Percentiles rank a stretch among this genome's conserved stretches.
Evolutionary conservation across 2,888 invertebrate genomes (phyloP).

Genomic region (Lacanobia oleracea): DNA sequence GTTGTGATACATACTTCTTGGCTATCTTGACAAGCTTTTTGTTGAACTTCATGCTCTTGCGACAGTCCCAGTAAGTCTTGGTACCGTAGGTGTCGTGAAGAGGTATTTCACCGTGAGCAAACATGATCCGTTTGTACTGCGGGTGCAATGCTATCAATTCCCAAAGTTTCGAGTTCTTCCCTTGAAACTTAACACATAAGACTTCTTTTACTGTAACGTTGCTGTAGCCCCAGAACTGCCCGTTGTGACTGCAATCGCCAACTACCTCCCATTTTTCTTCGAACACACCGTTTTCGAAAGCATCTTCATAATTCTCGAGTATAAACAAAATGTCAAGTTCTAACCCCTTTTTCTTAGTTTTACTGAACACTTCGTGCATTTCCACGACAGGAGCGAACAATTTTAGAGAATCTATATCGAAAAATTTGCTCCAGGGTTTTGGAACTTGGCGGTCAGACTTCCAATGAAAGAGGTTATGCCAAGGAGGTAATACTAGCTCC

Average conservation of each 20-base stretch:
- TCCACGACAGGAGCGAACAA: constrained; percentile 96
- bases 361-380: constrained; percentile 93
- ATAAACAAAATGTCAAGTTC: constrained; percentile 94
- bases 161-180: constrained; percentile 92
- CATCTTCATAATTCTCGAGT: constrained; percentile 96
- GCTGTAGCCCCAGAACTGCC: constrained; percentile 93
- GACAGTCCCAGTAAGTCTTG: constrained; percentile 95
- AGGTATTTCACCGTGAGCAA: constrained; percentile 96
- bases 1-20: constrained; percentile 88
- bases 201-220: constrained; percentile 92
- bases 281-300: constrained; percentile 95
- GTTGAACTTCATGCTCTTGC: constrained; percentile 98
- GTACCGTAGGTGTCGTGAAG: constrained; percentile 97
- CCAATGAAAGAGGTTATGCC: constrained; percentile 98
- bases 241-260: constrained; percentile 77
- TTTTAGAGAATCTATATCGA: constrained; percentile 95
- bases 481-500: constrained; percentile 96
- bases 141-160: constrained; percentile 89
- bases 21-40: constrained; percentile 92
- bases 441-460: constrained; percentile 90
- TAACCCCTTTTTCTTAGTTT: constrained; percentile 71
- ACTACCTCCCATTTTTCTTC: constrained; percentile 94
- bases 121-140: constrained; percentile 90
- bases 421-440: constrained; percentile 96
- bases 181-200: constrained; percentile 96